Percentiles rank a stretch among this genome's conserved stretches.
Evolutionary conservation across 2,888 invertebrate genomes (phyloP).

Genomic region (Thecophora atra): DNA sequence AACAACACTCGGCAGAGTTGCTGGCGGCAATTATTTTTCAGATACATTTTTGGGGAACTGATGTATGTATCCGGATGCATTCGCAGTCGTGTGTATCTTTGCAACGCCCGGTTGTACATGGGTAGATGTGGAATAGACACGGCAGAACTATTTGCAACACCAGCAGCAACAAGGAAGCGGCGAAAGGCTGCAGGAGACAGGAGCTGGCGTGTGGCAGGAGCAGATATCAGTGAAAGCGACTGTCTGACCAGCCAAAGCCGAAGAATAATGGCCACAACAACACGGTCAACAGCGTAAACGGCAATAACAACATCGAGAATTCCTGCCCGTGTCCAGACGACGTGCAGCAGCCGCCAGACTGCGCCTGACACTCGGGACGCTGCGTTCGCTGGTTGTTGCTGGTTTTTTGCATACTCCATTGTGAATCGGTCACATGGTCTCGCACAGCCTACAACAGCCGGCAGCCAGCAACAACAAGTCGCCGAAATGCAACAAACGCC

Average conservation of each 20-base stretch:
- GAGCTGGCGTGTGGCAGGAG: too few species aligned
- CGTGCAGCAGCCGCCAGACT: conserved; percentile 15
- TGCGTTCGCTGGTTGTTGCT: not conserved
- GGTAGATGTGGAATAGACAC: not conserved
- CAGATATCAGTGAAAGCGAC: conserved; percentile 34
- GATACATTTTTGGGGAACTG: conserved; percentile 1
- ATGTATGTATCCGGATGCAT: not conserved
- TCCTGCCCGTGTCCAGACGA: conserved; percentile 26
- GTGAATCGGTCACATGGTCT: conserved; percentile 12
- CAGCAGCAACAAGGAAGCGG: conserved; percentile 10
- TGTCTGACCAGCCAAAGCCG: conserved; percentile 14
- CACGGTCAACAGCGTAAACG: conserved; percentile 5
- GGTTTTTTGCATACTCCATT: conserved; percentile 18
- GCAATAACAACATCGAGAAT: conserved; percentile 6
- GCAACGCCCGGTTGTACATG: not conserved
- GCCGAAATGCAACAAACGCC: conserved; percentile 14
- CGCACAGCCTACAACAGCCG: not conserved
- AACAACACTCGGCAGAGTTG: not conserved
- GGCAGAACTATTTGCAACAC: conserved; percentile 8
- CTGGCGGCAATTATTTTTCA: conserved; percentile 9
- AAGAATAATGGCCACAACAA: conserved; percentile 33
- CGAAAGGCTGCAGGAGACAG: not conserved
- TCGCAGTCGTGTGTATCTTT: not conserved
- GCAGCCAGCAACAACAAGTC: conserved; percentile 1
- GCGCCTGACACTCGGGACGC: conserved; percentile 11